These are phyloP conservation scores for Epistrophe eligans DNA, from an alignment of 2,888 invertebrate genomes.

Conservation along the genomic window DNA sequence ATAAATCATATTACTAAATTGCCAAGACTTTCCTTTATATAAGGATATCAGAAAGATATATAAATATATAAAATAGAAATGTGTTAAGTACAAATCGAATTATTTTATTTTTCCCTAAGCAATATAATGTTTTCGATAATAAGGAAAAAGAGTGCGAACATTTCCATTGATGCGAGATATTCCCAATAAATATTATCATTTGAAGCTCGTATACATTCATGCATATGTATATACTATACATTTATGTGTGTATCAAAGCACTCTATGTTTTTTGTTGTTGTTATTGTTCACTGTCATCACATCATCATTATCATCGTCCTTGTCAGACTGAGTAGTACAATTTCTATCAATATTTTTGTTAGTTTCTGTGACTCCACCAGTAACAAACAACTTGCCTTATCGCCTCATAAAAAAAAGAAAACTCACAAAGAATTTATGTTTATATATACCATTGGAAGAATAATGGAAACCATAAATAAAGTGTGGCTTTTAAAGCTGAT, in stretches of 20 bases:
- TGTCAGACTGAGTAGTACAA: not conserved
- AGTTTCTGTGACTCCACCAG: slow-evolving; percentile 46
- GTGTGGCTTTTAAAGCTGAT: slow-evolving; percentile 40
- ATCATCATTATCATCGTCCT: not conserved
- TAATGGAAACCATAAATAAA: slow-evolving; percentile 65
- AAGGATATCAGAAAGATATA: slow-evolving; percentile 27
- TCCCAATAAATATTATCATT: slow-evolving; percentile 52
- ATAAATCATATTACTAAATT: not conserved
- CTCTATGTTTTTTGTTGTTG: slow-evolving; percentile 17
- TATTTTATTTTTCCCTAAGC: slow-evolving; percentile 61
- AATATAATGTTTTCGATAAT: slow-evolving; percentile 30
- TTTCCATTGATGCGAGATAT: slow-evolving; percentile 45
- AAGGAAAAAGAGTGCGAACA: slow-evolving; percentile 10
- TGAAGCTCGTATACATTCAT: not conserved
- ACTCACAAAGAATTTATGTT: slow-evolving; percentile 30
- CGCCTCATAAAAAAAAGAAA: slow-evolving; percentile 14
- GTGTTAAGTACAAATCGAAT: slow-evolving; percentile 46
- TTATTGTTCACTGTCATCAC: not conserved
- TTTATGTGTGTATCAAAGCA: not conserved
- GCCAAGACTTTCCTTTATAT: not conserved
- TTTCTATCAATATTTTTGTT: slow-evolving; percentile 66
- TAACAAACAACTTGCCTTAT: slow-evolving; percentile 23
- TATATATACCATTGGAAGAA: slow-evolving; percentile 34
- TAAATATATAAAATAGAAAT: slow-evolving; percentile 5
- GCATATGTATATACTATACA: no score